Base-by-base conservation (phyloP, 2,113 vertebrate species). In the Mungos mungo region DNA sequence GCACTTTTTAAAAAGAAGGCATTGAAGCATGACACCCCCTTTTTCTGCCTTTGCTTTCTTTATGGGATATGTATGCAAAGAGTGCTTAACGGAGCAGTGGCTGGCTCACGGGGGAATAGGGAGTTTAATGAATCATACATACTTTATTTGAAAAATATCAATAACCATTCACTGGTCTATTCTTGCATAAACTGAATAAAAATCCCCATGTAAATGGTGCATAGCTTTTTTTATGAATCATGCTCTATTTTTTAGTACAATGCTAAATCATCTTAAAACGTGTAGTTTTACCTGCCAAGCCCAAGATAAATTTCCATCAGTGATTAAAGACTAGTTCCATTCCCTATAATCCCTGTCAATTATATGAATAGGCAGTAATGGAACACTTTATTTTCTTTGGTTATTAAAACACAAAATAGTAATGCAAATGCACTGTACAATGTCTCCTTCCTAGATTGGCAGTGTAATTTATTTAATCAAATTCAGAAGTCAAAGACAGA, bases 71-170 rank as follows among this genome's bases (percentile, higher is more conserved):
- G 65, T 93, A 93, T 65, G 94, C 90, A 97, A 98, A 95, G 88
- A 95, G 66, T 96, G 80, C 95, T 97, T 98, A 98, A 97, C 96
- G 96, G 97, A 98, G 97, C 97, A 98, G 97, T 98, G 96, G 68
- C 71, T 98, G 98, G 94, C 96, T 97, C 97, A 95, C 95, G 86
- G 15, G 86, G 90, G 97, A 99, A 98, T 98, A 98, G 96, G 91
- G 66, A 98, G 95, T 98, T 99, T 98, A 99, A 99, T 98, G 98
- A 98, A 98, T 99, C 98, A 98, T 98, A 98, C 98, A 98, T 96
- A 98, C 97, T 98, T 98, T 98, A 99, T 98, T 98, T 98, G 97
- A 98, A 98, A 99, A 99, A 98, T 98, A 98, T 98, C 98, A 98
- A 97, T 98, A 99, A 98, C 97, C 90, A 98, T 98, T 98, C 98